Base-by-base conservation (phyloP, 2,113 vertebrate species). In the Heterochromis multidens region DNA sequence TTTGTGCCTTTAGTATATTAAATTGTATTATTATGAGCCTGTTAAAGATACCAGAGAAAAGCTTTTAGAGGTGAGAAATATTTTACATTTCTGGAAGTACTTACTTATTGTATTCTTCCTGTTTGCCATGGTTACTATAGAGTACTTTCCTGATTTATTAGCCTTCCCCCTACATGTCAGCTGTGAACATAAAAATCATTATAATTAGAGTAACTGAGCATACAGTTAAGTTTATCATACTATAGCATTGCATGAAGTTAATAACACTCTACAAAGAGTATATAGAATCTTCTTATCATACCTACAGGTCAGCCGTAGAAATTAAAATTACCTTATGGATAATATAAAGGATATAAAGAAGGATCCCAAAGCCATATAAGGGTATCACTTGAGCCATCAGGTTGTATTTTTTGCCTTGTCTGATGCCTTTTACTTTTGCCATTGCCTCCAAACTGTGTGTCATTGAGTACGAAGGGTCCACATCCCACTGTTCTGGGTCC, bases 351-450 rank as follows among this genome's bases (percentile, higher is more conserved):
- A 99, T 98, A 86, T 99, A 99, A 56, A 99, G 96, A 85, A 99
- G 96, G 80, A 99, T 98, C 40, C 98, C 98, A 92, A 99, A 98
- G 81, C 98, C 98, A 89, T 99, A 99, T 85, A 99, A 96, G 56
- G 98, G 98, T 80, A 99, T 98, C 61, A 97, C 97, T 92, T 98
- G 98, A 19, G 95, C 96, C 94, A 99, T 96, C 16, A 99, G 95
- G 85, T 97, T 96, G 95, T 96, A 96, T 65, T 97, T 97, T 77
- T 87, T 93, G 61, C 89, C 91, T 59, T 49, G 87, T 43, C 88
- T 86, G 3, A 92, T 91, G 54, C 93, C 95, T 87, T 96, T 98
- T 13, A 96, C 91, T 90, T 97, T 98, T 86, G 95, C 95, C 87
- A 97, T 93, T 56, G 95, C 96, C 88, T 97, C 97, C 25, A 96